Base-by-base conservation (phyloP, 35 echinoderm and acorn worm genomes). In the Acanthaster planci region DNA sequence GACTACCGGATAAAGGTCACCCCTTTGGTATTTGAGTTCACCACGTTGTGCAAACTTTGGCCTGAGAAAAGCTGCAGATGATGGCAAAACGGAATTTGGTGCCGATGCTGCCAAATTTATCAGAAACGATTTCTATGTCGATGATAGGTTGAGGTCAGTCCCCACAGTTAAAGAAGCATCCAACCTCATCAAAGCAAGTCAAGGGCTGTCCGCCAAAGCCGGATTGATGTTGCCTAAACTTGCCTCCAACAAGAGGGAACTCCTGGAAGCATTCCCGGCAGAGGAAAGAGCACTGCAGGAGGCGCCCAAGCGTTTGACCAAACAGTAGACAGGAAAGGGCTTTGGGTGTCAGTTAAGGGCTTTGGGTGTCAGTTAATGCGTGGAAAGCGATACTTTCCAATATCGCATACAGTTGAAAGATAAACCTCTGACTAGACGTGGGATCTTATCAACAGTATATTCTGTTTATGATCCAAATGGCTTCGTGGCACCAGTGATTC, bases 11-110 rank as follows among this genome's bases (percentile, higher is more conserved):
- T 80, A 75, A 89, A 27, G 82, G 76, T 9, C 91, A 93, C 77
- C 19, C 88, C 12, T 93, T 88, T 37, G 91, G 91, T 55, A 84
- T 86, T 51, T 78, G 38, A 23, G 85, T 80, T 34, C 91, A 84
- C 51, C 93, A 80, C 84, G 84, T 8, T 95, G 93, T 60, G 84
- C 88, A 19, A 97, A 92, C 22, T 92, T 86, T 84, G 94, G 89
- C 2, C 57, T 97, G 38, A 92, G 89, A 83, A 80, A 85, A 58
- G 39, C 64, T 22, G 89, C 86, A 1, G 67, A 50, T 26, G 86
- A 91, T 32, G 50, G 39, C 19, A 83, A 92, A 55, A 54, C 18
- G 8, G 78, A 89, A 67, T 84, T 78, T 53, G 94, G 89, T 36
- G 32, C 54, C 16, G 56, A 88, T 21, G 85, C 82, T 54, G 85